Percentiles rank a stretch among this genome's conserved stretches.
These are phyloP conservation scores for Caenorhabditis remanei DNA, from an alignment of 1,140 invertebrate species.

Conservation along the genomic window DNA sequence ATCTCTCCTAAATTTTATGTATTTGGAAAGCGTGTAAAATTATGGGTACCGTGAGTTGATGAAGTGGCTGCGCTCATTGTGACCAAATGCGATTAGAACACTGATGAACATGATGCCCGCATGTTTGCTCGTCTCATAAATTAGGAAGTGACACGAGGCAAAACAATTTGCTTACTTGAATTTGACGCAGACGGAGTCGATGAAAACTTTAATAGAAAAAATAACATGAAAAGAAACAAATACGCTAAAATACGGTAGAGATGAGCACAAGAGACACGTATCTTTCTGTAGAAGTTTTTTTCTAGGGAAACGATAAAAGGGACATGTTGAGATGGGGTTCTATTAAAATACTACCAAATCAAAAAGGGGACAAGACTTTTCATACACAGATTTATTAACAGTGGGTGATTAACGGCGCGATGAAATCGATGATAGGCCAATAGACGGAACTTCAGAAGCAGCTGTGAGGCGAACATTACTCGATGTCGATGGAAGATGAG, in stretches of 20 bases:
- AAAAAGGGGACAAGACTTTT: background rate
- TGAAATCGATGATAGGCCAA: background rate
- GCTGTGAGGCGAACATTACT: background rate
- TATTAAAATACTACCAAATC: background rate
- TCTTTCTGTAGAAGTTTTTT: too few relatives aligned
- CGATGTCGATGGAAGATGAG: conserved; percentile 3
- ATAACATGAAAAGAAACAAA: background rate
- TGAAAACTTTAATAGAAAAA: background rate
- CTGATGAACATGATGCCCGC: conserved; percentile 17
- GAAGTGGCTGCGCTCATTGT: background rate
- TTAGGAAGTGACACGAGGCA: background rate
- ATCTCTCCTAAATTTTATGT: too few relatives aligned
- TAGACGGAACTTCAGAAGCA: background rate
- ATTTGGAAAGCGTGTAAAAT: background rate
- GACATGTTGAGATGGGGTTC: background rate
- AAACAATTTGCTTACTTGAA: background rate
- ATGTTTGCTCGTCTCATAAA: conserved; percentile 2
- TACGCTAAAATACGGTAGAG: background rate
- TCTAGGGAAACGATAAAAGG: background rate
- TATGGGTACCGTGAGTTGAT: background rate
- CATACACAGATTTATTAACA: background rate
- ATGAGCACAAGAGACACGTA: background rate
- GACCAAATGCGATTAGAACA: conserved; percentile 26
- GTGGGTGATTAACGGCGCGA: background rate
- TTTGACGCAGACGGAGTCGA: background rate